phyloP scores from a whole-genome alignment of 2,888 invertebrate genomes.

The Papilio elwesi region DNA sequence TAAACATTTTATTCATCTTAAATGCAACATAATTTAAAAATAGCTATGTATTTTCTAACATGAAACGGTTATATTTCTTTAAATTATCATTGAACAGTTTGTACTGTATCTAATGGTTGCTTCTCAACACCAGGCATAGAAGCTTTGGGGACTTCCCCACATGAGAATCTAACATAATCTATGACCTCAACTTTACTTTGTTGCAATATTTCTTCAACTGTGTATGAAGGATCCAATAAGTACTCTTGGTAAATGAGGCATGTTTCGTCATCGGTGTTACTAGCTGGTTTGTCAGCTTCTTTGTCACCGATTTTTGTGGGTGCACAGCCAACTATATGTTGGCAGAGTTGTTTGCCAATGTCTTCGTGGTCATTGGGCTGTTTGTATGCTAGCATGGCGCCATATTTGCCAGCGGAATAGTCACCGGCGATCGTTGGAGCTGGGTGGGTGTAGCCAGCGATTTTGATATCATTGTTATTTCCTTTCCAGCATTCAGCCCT shows the following conservation, averaged over 20 bases:
- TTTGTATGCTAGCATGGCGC: constrained; percentile 90
- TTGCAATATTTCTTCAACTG: constrained; percentile 89
- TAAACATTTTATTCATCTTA: constrained; percentile 48
- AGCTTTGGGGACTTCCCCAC: constrained; percentile 87
- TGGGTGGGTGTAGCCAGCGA: constrained; percentile 93
- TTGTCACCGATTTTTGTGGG: constrained; percentile 89
- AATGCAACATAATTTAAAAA: constrained; percentile 51
- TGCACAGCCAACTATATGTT: constrained; percentile 96
- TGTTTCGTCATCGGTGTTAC: constrained; percentile 89
- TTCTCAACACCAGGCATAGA: constrained; percentile 76
- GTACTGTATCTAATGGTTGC: constrained; percentile 83
- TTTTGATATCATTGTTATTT: constrained; percentile 69
- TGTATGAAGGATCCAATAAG: constrained; percentile 89
- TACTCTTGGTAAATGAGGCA: constrained; percentile 94
- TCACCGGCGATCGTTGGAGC: constrained; percentile 78
- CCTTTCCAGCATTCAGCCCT: constrained; percentile 91
- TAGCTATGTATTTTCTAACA: constrained; percentile 24
- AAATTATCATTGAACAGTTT: constrained; percentile 84
- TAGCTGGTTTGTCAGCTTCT: constrained; percentile 84
- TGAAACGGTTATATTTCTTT: not conserved
- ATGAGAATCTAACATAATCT: constrained; percentile 94
- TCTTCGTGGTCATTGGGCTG: constrained; percentile 69
- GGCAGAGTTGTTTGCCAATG: constrained; percentile 91
- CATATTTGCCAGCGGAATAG: constrained; percentile 91
- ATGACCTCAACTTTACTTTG: constrained; percentile 87